These are phyloP conservation scores for Sus cebifrons DNA, from an alignment of 2,797 vertebrate species.

Conservation along the genomic window DNA sequence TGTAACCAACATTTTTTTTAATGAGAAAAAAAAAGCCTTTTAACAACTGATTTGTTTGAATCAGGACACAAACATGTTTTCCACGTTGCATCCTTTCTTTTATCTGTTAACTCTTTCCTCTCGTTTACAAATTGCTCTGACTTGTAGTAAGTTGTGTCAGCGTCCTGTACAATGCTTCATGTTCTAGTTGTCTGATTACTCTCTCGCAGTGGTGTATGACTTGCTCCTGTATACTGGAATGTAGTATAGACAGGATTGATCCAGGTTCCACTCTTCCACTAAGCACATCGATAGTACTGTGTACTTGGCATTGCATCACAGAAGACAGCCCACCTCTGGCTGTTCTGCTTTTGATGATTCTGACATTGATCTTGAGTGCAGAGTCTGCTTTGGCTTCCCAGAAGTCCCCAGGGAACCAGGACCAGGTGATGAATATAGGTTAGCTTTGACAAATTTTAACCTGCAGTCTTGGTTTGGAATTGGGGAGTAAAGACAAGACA, in stretches of 20 bases:
- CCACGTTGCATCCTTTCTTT: background rate
- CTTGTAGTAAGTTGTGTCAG: background rate
- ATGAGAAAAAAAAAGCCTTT: background rate
- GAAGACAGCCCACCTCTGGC: background rate
- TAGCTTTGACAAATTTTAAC: too few relatives aligned
- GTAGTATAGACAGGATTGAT: background rate
- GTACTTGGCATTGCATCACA: background rate
- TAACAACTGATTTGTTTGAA: background rate
- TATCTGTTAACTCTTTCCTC: background rate
- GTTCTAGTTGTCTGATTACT: background rate
- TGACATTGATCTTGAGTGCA: background rate
- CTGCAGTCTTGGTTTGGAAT: background rate
- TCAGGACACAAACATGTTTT: background rate
- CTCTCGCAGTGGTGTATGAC: too few relatives aligned
- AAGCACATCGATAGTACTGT: background rate
- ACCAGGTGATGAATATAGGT: background rate
- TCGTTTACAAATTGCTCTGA: background rate
- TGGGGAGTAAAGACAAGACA: fast-evolving
- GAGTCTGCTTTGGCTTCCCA: background rate
- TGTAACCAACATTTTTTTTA: background rate
- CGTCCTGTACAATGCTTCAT: background rate
- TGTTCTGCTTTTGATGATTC: background rate
- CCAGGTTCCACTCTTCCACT: background rate
- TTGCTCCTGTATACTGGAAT: background rate
- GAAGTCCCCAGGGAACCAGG: background rate